phyloP scores from a whole-genome alignment of 2,113 vertebrate genomes.

The Anoplopoma fimbria region DNA sequence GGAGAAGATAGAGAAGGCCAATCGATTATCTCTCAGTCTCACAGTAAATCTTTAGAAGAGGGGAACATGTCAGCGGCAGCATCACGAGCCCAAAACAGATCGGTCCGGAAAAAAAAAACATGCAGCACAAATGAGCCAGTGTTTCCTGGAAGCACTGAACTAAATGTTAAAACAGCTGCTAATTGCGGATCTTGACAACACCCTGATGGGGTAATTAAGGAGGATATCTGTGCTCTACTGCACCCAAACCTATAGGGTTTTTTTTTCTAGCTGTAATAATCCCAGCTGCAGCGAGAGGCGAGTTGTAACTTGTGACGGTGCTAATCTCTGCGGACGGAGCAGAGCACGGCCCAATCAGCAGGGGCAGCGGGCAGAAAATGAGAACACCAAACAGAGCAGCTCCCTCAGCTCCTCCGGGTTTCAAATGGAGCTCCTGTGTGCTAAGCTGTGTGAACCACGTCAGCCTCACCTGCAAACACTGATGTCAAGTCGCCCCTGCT shows the following conservation, averaged over 20 bases:
- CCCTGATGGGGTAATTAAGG: not conserved
- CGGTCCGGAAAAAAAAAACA: not conserved
- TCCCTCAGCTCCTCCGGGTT: constrained; percentile 43
- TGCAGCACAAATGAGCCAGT: not conserved
- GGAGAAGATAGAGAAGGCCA: constrained; percentile 21
- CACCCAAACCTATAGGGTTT: too few species aligned
- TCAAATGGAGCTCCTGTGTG: constrained; percentile 7
- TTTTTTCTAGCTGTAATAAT: not conserved
- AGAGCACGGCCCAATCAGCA: constrained; percentile 64
- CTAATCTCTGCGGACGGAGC: constrained; percentile 51
- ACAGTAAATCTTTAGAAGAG: constrained; percentile 43
- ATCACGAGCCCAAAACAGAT: not conserved
- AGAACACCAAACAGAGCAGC: constrained; percentile 57
- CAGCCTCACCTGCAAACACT: constrained; percentile 8
- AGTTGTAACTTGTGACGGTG: constrained; percentile 57
- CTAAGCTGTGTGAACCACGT: not conserved
- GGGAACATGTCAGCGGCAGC: constrained; percentile 7
- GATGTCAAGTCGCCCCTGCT: not conserved
- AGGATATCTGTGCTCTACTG: not conserved
- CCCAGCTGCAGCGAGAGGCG: constrained; percentile 43
- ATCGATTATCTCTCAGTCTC: constrained; percentile 42
- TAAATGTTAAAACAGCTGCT: constrained; percentile 3
- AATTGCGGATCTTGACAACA: constrained; percentile 27
- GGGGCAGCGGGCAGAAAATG: constrained; percentile 61
- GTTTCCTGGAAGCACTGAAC: not conserved